phyloP scores from a whole-genome alignment of 2,888 invertebrate genomes.

The Tenthredo notha region DNA sequence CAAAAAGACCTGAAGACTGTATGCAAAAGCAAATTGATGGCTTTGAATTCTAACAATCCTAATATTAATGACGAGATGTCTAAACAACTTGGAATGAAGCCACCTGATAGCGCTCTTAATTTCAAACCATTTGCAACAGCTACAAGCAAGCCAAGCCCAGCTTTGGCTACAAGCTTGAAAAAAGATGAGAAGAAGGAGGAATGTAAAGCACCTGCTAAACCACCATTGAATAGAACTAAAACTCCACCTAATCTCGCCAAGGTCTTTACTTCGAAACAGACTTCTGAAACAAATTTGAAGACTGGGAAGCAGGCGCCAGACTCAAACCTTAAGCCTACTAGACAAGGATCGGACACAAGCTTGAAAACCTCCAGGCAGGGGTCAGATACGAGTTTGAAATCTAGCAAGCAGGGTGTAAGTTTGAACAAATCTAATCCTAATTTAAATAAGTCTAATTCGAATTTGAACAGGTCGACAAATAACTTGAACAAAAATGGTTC shows the following conservation, averaged over 20 bases:
- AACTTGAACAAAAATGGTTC: constrained; percentile 59
- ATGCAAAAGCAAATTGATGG: constrained; percentile 62
- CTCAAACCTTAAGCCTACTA: constrained; percentile 60
- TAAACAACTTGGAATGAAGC: constrained; percentile 69
- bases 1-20: constrained; percentile 48
- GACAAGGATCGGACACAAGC: constrained; percentile 58
- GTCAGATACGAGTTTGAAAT: constrained; percentile 66
- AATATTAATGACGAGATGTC: constrained; percentile 68
- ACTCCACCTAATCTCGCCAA: constrained; percentile 65
- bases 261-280: constrained; percentile 58
- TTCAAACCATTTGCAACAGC: constrained; percentile 26
- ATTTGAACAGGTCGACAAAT: constrained; percentile 60
- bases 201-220: constrained; percentile 66
- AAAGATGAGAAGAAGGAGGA: constrained; percentile 59
- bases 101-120: constrained; percentile 59
- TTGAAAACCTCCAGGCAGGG: constrained; percentile 63
- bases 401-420: constrained; percentile 40
- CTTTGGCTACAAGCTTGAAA: constrained; percentile 60
- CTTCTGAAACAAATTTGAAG: constrained; percentile 44
- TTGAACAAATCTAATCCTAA: constrained; percentile 56
- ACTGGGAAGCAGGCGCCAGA: constrained; percentile 60
- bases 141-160: constrained; percentile 65
- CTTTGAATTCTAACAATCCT: constrained; percentile 62
- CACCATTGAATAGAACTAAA: constrained; percentile 67
- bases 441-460: constrained; percentile 59